Evolutionary conservation across 2,888 invertebrate genomes (phyloP).

Genomic region (Heliconius sara): DNA sequence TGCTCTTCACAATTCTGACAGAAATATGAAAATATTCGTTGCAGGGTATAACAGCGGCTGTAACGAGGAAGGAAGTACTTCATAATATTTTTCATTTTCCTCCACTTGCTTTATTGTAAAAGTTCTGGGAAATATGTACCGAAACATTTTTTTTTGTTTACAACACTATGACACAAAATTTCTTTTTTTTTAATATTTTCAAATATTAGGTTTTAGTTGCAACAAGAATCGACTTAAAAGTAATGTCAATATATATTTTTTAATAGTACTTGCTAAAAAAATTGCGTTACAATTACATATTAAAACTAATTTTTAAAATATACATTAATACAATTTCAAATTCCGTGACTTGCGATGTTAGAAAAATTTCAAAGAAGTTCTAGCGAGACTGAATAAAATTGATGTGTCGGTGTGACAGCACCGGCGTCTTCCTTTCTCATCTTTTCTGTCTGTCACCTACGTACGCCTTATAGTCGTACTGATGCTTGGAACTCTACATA

Average conservation of each 20-base stretch:
- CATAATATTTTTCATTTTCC: not conserved
- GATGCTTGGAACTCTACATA: not conserved
- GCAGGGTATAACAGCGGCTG: not conserved
- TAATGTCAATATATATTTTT: not conserved
- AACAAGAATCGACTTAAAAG: not conserved
- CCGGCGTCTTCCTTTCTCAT: conserved; percentile 8
- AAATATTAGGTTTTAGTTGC: not conserved
- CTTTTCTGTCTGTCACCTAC: conserved; percentile 20
- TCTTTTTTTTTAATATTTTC: not conserved
- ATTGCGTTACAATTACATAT: not conserved
- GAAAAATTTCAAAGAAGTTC: conserved; percentile 9
- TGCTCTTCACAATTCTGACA: not conserved
- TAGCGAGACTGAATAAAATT: not conserved
- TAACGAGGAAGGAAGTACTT: not conserved
- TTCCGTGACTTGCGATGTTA: not conserved
- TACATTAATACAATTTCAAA: not conserved
- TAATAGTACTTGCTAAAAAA: not conserved
- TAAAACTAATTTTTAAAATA: too few species aligned
- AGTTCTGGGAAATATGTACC: not conserved
- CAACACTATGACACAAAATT: not conserved
- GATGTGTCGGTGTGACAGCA: conserved; percentile 13
- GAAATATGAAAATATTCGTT: conserved; percentile 15
- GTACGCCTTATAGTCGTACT: not conserved
- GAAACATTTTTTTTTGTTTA: not conserved
- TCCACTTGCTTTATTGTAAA: not conserved